These are phyloP conservation scores for Montipora sp. DNA, from an alignment of 64 coral and sea anemone species.

Conservation along the genomic window DNA sequence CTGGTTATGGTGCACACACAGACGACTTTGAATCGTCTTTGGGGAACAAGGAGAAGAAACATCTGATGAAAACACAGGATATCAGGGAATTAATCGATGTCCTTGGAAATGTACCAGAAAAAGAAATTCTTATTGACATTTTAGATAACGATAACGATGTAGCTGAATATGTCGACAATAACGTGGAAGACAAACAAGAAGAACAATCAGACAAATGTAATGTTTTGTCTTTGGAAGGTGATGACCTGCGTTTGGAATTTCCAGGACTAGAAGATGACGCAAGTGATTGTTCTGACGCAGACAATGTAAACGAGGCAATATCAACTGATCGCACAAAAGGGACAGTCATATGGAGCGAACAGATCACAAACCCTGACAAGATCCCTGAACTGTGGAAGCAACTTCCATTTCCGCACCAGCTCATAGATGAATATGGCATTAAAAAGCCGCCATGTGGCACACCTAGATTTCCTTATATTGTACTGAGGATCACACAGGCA, in stretches of 20 bases:
- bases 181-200: neutral
- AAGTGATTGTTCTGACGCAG: neutral
- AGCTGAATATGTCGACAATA: neutral
- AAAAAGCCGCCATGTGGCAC: neutral
- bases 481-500: neutral
- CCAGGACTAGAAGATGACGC: neutral
- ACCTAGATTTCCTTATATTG: neutral
- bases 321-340: too few species aligned
- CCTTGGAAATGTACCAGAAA: constrained; percentile 19
- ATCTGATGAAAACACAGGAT: neutral
- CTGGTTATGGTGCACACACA: neutral
- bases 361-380: constrained; percentile 45
- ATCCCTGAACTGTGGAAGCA: constrained; percentile 67
- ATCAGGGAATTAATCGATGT: constrained; percentile 1
- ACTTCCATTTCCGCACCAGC: constrained; percentile 58
- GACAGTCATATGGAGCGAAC: neutral
- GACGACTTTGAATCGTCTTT: neutral
- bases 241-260: neutral
- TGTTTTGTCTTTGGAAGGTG: neutral
- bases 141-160: neutral
- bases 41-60: neutral
- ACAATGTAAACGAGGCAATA: neutral
- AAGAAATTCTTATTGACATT: neutral
- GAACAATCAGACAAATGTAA: neutral
- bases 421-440: constrained; percentile 34